phyloP scores from a whole-genome alignment of 2,113 vertebrate genomes.

The Tragelaphus scriptus region DNA sequence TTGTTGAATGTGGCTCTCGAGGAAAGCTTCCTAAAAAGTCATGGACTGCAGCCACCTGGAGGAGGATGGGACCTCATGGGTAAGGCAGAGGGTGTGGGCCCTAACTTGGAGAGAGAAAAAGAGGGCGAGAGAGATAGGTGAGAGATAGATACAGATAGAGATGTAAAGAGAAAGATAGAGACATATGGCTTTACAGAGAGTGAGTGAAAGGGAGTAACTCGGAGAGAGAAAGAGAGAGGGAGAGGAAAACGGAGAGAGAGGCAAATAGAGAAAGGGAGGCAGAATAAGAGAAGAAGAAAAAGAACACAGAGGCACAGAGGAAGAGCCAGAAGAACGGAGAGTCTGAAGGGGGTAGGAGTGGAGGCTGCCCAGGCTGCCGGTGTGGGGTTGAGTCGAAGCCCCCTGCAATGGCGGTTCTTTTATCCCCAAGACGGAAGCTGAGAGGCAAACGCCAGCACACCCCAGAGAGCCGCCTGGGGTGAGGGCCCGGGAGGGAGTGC shows the following conservation, averaged over 20 bases:
- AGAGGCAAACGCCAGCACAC: neutral
- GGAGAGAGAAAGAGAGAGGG: neutral
- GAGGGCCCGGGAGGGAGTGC: neutral
- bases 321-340: neutral
- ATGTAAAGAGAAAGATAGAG: neutral
- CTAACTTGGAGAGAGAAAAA: neutral
- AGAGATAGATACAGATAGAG: neutral
- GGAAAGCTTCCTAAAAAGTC: neutral
- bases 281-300: neutral
- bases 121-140: neutral
- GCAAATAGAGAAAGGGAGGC: neutral
- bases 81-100: neutral
- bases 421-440: neutral
- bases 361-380: neutral
- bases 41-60: too few relatives aligned
- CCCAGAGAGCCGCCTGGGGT: rapidly evolving
- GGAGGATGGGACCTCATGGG: rapidly evolving
- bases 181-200: neutral
- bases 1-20: neutral
- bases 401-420: neutral
- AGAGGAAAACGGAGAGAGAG: neutral
- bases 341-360: rapidly evolving
- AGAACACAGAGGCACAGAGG: neutral
- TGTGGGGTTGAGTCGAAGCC: rapidly evolving
- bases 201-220: neutral